Conservation (phyloP, 1,140 invertebrate species). For the Nasonia vitripennis region DNA sequence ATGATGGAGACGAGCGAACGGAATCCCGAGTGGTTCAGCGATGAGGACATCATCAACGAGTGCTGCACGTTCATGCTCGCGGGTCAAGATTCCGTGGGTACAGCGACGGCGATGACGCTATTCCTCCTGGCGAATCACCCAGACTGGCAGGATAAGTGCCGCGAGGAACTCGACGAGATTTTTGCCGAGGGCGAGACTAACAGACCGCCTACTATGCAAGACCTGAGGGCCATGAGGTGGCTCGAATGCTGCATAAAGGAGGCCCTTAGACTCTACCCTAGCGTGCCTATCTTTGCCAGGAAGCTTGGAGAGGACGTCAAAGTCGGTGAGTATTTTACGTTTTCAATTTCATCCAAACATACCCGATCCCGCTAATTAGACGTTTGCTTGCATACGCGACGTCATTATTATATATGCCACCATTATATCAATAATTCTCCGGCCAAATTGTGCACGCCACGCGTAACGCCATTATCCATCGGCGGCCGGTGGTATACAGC, state of each 20-base stretch:
- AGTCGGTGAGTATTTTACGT: slow-evolving; percentile 62
- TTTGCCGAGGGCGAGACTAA: slow-evolving; percentile 70
- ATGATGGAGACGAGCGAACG: slow-evolving; percentile 80
- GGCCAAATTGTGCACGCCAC: no score
- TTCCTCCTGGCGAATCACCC: slow-evolving; percentile 78
- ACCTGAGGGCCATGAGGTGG: slow-evolving; percentile 79
- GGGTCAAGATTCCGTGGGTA: slow-evolving; percentile 85
- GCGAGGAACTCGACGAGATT: slow-evolving; percentile 78
- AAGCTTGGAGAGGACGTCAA: slow-evolving; percentile 77
- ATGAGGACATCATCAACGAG: slow-evolving; percentile 83
- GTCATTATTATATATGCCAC: no score
- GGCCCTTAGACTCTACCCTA: slow-evolving; percentile 80
- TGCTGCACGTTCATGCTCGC: slow-evolving; percentile 86
- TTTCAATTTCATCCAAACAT: background rate
- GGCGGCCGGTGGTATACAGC: no score
- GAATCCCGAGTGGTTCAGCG: slow-evolving; percentile 76
- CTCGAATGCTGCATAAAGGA: slow-evolving; percentile 84
- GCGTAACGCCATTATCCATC: no score
- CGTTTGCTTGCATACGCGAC: no score
- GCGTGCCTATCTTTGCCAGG: slow-evolving; percentile 80
- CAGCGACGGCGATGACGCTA: slow-evolving; percentile 78
- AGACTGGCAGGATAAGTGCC: slow-evolving; percentile 78
- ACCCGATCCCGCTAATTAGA: no score
- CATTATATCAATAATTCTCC: no score
- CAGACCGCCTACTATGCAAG: slow-evolving; percentile 75